A percentile compares a stretch with the other conserved stretches of the same genome.
These are phyloP conservation scores for Polietes domitor DNA, from an alignment of 2,888 invertebrate genomes.

Conservation along the genomic window DNA sequence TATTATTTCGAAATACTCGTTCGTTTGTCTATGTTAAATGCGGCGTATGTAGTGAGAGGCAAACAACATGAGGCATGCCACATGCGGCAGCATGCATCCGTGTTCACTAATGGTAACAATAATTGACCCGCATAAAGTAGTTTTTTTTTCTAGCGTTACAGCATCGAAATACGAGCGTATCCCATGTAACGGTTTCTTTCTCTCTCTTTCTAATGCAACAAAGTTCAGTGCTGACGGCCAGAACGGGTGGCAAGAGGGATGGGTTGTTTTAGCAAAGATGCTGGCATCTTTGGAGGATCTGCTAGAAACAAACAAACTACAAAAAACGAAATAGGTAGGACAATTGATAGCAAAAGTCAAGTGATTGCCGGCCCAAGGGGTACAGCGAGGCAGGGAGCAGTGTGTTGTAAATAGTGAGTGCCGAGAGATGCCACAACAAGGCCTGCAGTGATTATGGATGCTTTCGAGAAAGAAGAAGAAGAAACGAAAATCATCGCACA, in stretches of 20 bases:
- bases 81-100: not conserved
- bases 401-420: slow-evolving; percentile 7
- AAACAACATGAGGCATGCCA: not conserved
- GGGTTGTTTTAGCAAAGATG: not conserved
- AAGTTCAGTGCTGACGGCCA: slow-evolving; percentile 14
- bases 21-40: slow-evolving; percentile 37
- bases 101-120: slow-evolving; percentile 40
- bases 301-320: too few relatives aligned
- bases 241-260: not conserved
- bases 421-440: not conserved
- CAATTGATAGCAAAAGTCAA: slow-evolving; percentile 48
- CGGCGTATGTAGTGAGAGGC: not conserved
- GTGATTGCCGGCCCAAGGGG: not conserved
- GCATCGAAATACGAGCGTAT: not conserved
- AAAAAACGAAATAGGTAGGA: slow-evolving; percentile 53
- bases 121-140: slow-evolving; percentile 65
- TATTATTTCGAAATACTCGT: slow-evolving; percentile 38
- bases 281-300: not conserved
- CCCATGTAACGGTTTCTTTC: not conserved
- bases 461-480: slow-evolving; percentile 25
- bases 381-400: slow-evolving; percentile 47
- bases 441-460: slow-evolving; percentile 64
- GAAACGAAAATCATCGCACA: slow-evolving; percentile 44
- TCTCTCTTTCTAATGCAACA: slow-evolving; percentile 11
- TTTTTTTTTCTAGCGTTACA: slow-evolving; percentile 25